A percentile compares a stretch with the other conserved stretches of the same genome.
phyloP scores from a whole-genome alignment of 2,797 vertebrate genomes.

The Rhodeus uyekii region DNA sequence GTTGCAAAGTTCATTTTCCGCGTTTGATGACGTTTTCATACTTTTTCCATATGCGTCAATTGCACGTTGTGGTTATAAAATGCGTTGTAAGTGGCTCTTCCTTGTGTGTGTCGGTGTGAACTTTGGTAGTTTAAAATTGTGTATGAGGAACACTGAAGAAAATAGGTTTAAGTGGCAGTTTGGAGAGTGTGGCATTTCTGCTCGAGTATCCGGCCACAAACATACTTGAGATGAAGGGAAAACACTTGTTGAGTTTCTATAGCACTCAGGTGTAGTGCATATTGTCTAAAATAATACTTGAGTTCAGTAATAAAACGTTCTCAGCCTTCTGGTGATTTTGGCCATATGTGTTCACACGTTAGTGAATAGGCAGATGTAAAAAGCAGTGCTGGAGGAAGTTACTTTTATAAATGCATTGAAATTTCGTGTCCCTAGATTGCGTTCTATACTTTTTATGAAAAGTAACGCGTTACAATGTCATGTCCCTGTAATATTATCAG shows the following conservation, averaged over 20 bases:
- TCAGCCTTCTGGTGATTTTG: background rate
- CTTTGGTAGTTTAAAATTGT: slow-evolving; percentile 82
- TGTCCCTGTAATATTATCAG: no score
- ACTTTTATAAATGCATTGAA: background rate
- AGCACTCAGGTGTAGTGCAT: background rate
- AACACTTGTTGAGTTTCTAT: no score
- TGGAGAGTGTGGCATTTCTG: background rate
- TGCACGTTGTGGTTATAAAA: slow-evolving; percentile 84
- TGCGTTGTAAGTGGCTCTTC: slow-evolving; percentile 83
- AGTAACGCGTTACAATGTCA: no score
- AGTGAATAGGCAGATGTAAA: background rate
- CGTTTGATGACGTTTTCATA: slow-evolving; percentile 47
- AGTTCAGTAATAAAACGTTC: no score
- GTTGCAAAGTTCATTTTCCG: slow-evolving; percentile 43
- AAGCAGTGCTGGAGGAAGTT: background rate
- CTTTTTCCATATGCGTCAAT: slow-evolving; percentile 70
- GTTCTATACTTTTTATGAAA: no score
- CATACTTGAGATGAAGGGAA: no score
- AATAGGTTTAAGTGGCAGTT: background rate
- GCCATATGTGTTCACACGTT: background rate
- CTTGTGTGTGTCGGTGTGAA: slow-evolving; percentile 88
- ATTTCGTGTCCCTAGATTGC: no score
- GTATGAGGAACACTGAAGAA: background rate
- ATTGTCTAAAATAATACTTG: no score
- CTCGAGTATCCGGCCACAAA: background rate